A percentile compares a stretch with the other conserved stretches of the same genome.
phyloP scores from a whole-genome alignment of 1,140 invertebrate species.

The Papilio xuthus region DNA sequence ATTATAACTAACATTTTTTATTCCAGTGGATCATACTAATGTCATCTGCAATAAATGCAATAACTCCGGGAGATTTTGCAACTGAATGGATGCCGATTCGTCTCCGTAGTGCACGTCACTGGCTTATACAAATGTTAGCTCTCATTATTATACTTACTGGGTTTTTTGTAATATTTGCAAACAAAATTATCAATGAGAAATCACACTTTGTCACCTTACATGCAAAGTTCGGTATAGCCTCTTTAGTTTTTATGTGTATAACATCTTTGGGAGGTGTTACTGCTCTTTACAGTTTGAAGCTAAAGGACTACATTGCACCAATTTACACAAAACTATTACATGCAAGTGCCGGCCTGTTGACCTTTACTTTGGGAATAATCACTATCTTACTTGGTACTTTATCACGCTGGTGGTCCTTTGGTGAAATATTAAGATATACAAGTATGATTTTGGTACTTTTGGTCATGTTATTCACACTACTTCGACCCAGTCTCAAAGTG shows the following conservation, averaged over 20 bases:
- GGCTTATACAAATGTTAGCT: slow-evolving; percentile 71
- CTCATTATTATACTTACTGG: slow-evolving; percentile 60
- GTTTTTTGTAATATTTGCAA: slow-evolving; percentile 71
- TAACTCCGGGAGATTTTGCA: slow-evolving; percentile 77
- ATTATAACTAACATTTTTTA: neutral
- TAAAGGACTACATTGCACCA: slow-evolving; percentile 74
- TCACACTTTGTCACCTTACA: slow-evolving; percentile 72
- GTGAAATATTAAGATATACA: slow-evolving; percentile 63
- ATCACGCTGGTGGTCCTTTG: slow-evolving; percentile 71
- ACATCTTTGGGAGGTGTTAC: slow-evolving; percentile 72
- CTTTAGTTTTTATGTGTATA: slow-evolving; percentile 68
- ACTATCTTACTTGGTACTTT: slow-evolving; percentile 72
- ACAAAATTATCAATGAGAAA: slow-evolving; percentile 69
- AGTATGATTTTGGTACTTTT: slow-evolving; percentile 63
- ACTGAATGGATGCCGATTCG: slow-evolving; percentile 79
- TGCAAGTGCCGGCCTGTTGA: slow-evolving; percentile 68
- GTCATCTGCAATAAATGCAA: slow-evolving; percentile 75
- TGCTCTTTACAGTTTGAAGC: slow-evolving; percentile 72
- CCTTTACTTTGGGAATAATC: slow-evolving; percentile 70
- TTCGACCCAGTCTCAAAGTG: slow-evolving; percentile 74
- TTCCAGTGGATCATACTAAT: slow-evolving; percentile 79
- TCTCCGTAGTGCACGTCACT: slow-evolving; percentile 74
- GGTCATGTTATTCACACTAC: slow-evolving; percentile 70
- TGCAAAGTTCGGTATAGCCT: slow-evolving; percentile 73
- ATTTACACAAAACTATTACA: slow-evolving; percentile 77